phyloP scores from a whole-genome alignment of 2,113 vertebrate species.

The Guaruba guarouba region DNA sequence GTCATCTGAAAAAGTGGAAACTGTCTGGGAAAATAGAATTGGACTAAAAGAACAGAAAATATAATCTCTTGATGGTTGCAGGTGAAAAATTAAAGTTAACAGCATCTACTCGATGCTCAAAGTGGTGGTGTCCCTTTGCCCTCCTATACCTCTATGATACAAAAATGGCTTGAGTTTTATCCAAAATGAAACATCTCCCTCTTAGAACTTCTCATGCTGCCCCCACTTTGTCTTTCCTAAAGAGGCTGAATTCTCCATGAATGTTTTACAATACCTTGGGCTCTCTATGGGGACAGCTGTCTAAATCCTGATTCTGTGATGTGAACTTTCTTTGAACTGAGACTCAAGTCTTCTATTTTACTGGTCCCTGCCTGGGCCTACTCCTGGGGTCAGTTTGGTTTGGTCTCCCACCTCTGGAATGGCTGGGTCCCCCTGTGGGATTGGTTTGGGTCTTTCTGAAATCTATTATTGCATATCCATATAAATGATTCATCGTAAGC shows the following conservation, averaged over 20 bases:
- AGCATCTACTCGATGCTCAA: neutral
- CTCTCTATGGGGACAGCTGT: neutral
- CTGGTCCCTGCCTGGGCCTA: fast-evolving
- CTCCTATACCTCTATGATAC: neutral
- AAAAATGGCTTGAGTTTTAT: neutral
- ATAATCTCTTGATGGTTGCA: neutral
- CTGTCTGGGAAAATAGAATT: neutral
- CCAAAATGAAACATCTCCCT: neutral
- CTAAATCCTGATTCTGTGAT: neutral
- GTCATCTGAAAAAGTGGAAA: neutral
- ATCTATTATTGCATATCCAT: neutral
- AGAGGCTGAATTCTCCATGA: neutral
- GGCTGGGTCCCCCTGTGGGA: fast-evolving
- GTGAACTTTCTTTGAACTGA: neutral
- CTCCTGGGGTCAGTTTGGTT: neutral
- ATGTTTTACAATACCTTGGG: neutral
- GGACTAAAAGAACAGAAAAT: neutral
- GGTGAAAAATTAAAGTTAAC: neutral
- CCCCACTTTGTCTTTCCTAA: neutral
- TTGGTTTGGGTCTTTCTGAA: neutral
- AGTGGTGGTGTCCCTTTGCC: neutral
- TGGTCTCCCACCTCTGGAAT: neutral
- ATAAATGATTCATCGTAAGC: neutral
- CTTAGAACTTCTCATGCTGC: fast-evolving
- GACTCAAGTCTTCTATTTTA: neutral